A percentile compares a stretch with the other conserved stretches of the same genome.
These are phyloP conservation scores for Frieseomelitta varia DNA, from an alignment of 1,140 invertebrate species.

Conservation along the genomic window DNA sequence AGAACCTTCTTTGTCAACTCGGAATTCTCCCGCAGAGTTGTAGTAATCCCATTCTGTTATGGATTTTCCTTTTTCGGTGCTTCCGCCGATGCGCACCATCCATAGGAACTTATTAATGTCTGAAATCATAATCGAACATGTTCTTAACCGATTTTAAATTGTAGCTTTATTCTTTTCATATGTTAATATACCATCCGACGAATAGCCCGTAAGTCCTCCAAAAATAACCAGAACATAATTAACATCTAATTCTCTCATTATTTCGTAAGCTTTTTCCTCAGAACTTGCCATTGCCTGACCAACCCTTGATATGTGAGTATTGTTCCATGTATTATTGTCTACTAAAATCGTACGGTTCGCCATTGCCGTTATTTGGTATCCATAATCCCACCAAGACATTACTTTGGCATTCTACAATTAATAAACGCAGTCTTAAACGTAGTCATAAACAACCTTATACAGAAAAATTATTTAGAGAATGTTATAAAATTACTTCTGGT, in stretches of 20 bases:
- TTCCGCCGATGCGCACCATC: slow-evolving; percentile 99
- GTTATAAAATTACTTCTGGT: slow-evolving; percentile 85
- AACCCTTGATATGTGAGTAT: slow-evolving; percentile 98
- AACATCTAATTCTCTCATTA: slow-evolving; percentile 98
- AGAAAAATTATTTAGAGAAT: background rate
- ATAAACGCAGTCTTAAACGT: slow-evolving; percentile 48
- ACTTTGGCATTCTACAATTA: slow-evolving; percentile 92
- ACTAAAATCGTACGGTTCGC: slow-evolving; percentile 98
- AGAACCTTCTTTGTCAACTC: slow-evolving; percentile 95
- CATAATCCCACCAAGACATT: slow-evolving; percentile 99
- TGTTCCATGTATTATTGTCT: slow-evolving; percentile 99
- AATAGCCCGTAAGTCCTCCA: slow-evolving; percentile 98
- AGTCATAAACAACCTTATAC: background rate
- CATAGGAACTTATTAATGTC: slow-evolving; percentile 99
- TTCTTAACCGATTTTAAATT: background rate
- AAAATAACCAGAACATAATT: slow-evolving; percentile 99
- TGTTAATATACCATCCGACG: slow-evolving; percentile 91
- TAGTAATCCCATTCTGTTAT: slow-evolving; percentile 99
- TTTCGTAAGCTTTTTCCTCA: slow-evolving; percentile 98
- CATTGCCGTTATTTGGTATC: slow-evolving; percentile 99
- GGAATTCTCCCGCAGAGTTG: slow-evolving; percentile 95
- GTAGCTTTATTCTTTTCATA: background rate
- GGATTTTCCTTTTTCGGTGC: slow-evolving; percentile 95
- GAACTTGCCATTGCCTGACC: slow-evolving; percentile 98
- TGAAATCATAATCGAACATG: slow-evolving; percentile 72